phyloP scores from a whole-genome alignment of 2,797 vertebrate genomes.

The Onychomys leucogaster region DNA sequence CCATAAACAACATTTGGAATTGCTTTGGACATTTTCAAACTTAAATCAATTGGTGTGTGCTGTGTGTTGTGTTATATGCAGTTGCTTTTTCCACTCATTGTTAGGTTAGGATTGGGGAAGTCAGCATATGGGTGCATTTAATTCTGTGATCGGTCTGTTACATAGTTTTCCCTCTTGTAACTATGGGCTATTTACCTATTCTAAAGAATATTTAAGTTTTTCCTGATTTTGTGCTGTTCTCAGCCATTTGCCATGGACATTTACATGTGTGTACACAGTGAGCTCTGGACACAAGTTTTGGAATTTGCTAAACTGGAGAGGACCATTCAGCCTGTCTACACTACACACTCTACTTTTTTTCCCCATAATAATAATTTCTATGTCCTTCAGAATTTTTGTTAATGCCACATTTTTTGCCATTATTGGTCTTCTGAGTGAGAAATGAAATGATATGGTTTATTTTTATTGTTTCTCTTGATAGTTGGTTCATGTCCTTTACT shows the following conservation, averaged over 20 bases:
- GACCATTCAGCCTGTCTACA: neutral
- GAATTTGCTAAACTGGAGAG: neutral
- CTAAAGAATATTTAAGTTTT: slow-evolving; percentile 13
- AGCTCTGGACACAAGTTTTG: neutral
- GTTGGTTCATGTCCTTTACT: neutral
- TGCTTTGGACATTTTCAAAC: slow-evolving; percentile 8
- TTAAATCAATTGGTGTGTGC: neutral
- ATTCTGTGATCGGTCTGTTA: neutral
- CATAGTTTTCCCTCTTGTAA: neutral
- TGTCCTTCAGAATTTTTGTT: slow-evolving; percentile 32
- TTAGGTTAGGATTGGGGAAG: neutral
- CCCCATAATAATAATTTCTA: neutral
- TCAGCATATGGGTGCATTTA: neutral
- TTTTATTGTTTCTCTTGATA: slow-evolving; percentile 13
- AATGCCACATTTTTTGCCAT: slow-evolving; percentile 20
- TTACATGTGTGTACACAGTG: neutral
- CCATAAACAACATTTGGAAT: slow-evolving; percentile 11
- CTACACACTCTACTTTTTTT: neutral
- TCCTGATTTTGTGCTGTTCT: neutral
- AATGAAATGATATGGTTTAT: neutral
- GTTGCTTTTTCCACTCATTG: neutral
- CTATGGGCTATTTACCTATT: neutral
- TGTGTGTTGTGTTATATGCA: neutral
- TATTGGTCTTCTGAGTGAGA: neutral
- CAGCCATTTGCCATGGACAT: neutral